Evolutionary conservation across 2,113 vertebrate genomes (phyloP).

Genomic region (Pimephales promelas): DNA sequence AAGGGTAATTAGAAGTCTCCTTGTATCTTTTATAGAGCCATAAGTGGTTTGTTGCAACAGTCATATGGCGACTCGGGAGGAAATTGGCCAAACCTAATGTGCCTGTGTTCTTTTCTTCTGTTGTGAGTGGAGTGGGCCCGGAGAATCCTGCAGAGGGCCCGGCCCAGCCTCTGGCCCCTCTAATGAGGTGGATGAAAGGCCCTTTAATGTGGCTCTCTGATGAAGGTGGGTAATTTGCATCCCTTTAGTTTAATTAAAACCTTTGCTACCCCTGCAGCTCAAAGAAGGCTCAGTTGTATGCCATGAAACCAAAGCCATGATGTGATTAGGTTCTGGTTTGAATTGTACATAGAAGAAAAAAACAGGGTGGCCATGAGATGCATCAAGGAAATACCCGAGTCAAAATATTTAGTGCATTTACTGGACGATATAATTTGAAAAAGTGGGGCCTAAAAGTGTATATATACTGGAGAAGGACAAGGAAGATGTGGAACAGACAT

Average conservation of each 20-base stretch:
- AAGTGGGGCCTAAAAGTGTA: neutral
- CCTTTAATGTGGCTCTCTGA: slow-evolving; percentile 58
- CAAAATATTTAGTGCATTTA: slow-evolving; percentile 3
- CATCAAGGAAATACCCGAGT: neutral
- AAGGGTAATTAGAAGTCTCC: slow-evolving; percentile 62
- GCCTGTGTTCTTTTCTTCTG: slow-evolving; percentile 42
- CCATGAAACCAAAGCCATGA: slow-evolving; percentile 31
- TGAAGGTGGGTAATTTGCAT: slow-evolving; percentile 63
- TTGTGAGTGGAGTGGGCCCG: slow-evolving; percentile 22
- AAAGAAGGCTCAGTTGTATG: neutral
- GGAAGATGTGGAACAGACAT: too few species aligned
- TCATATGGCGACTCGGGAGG: slow-evolving; percentile 47
- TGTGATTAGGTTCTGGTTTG: slow-evolving; percentile 23
- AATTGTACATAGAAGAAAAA: neutral
- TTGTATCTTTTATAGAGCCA: slow-evolving; percentile 63
- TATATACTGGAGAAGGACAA: too few species aligned
- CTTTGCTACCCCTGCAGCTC: slow-evolving; percentile 30
- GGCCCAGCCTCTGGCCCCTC: slow-evolving; percentile 40
- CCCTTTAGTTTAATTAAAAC: slow-evolving; percentile 62
- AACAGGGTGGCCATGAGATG: neutral
- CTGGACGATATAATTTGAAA: neutral
- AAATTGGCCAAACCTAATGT: slow-evolving; percentile 54
- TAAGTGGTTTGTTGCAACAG: slow-evolving; percentile 61
- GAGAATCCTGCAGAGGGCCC: slow-evolving; percentile 38
- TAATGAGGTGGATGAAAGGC: slow-evolving; percentile 61